Evolutionary conservation across 37 sponge, comb jelly and placozoan species (phyloP).

Genomic region (Axinella damicornis): DNA sequence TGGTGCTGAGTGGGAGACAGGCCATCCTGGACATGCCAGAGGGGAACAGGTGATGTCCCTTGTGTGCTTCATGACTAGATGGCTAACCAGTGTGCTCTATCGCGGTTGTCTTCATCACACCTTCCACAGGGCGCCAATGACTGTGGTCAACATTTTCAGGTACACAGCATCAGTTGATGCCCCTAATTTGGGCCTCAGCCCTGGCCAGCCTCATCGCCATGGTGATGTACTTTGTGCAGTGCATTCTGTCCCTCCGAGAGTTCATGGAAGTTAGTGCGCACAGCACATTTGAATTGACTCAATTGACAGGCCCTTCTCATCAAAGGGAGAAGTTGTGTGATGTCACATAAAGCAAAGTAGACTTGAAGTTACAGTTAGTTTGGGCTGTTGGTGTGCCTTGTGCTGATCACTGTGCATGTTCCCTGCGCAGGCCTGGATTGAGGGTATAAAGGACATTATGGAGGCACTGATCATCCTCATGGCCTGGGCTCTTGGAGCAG

Average conservation of each 20-base stretch:
- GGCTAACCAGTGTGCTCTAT: too few species aligned
- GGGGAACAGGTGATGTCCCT: too few species aligned
- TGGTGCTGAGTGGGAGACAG: constrained; percentile 47
- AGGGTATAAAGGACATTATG: constrained; percentile 64
- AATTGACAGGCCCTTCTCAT: not conserved
- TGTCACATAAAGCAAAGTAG: not conserved
- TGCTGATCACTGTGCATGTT: too few species aligned
- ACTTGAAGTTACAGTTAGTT: not conserved
- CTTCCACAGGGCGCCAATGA: constrained; percentile 3
- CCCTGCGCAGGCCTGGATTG: constrained; percentile 61
- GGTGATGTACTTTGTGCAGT: constrained; percentile 36
- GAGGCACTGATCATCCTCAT: constrained; percentile 64
- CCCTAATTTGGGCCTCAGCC: constrained; percentile 46
- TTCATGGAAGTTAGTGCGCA: constrained; percentile 65
- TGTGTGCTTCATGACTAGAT: too few species aligned
- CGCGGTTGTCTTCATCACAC: not conserved
- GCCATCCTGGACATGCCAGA: constrained; percentile 6
- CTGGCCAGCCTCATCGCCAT: constrained; percentile 24
- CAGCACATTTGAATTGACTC: too few species aligned
- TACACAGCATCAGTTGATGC: constrained; percentile 21
- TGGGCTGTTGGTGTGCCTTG: not conserved
- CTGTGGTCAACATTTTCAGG: constrained; percentile 44
- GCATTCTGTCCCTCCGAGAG: constrained; percentile 35
- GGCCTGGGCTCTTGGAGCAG: constrained; percentile 74
- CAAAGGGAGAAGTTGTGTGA: not conserved